Evolutionary conservation across 2,797 vertebrate species (phyloP), one percentile per base, ranked within the genome.

Genomic region (Leptoclinus maculatus): DNA sequence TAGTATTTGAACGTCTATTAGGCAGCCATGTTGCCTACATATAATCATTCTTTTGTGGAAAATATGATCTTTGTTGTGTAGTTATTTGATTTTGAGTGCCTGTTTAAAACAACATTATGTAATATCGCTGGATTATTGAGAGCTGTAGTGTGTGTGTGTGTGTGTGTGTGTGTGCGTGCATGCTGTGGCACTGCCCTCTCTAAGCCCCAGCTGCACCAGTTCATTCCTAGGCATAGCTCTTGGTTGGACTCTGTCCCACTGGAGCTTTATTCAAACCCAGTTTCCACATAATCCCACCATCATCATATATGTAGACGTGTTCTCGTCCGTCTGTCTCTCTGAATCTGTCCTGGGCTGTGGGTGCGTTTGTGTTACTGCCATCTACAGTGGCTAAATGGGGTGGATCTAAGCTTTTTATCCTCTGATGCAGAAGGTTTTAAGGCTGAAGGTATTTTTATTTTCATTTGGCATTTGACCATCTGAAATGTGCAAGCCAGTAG

Each of bases 331-430:
- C 69, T 89, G 79, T 79, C 53, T 68, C 58, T 79, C 69, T 80
- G 60, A 67, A 34, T 90, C 69, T 69, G 64, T 58, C 56, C 77
- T 70, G 69, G 63, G 41, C 49, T 2, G 34, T 67, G 71, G 47
- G 51, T 87, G 68, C 64, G 66, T 81, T 81, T 68, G 25, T 71
- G 34, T 79, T 76, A 36, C 69, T 71, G 60, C 71, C 73, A 85
- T 87, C 83, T 88, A 81, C 85, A 67, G 72, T 82, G 76, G 80
- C 74, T 89, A 89, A 91, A 93, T 87, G 83, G 86, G 89, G 89
- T 87, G 85, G 86, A 83, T 88, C 74, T 91, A 88, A 90, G 90
- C 85, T 90, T 91, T 93, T 93, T 84, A 92, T 92, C 88, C 88
- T 89, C 78, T 83, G 74, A 88, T 91, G 86, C 67, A 76, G 63